Conservation (phyloP, 2,113 vertebrate species). For the Scomber japonicus region DNA sequence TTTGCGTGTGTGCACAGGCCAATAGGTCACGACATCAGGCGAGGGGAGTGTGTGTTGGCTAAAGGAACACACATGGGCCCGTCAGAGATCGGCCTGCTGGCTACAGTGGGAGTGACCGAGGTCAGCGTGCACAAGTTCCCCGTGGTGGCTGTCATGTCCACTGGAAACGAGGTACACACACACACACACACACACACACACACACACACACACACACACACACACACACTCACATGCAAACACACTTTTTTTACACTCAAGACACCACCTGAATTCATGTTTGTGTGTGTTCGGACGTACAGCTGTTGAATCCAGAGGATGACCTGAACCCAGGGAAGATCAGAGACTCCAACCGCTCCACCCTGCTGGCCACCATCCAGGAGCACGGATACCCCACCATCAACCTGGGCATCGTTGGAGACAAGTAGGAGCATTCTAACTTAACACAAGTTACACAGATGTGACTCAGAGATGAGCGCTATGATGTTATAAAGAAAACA, state of each 20-base stretch:
- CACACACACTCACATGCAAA: neutral
- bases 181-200: neutral
- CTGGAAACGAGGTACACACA: slow-evolving; percentile 93
- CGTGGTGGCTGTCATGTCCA: slow-evolving; percentile 99
- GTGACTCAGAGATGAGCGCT: no score
- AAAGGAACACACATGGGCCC: slow-evolving; percentile 99
- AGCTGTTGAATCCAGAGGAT: slow-evolving; percentile 98
- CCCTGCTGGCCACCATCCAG: slow-evolving; percentile 98
- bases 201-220: neutral
- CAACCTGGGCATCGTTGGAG: slow-evolving; percentile 98
- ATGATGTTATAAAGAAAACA: neutral
- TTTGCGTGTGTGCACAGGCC: slow-evolving; percentile 85
- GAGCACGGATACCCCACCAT: slow-evolving; percentile 99
- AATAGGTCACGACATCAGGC: slow-evolving; percentile 98
- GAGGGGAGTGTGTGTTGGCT: slow-evolving; percentile 97
- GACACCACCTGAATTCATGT: neutral
- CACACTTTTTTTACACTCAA: neutral
- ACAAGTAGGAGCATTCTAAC: slow-evolving; percentile 89
- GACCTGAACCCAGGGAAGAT: slow-evolving; percentile 98
- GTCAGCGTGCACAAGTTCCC: slow-evolving; percentile 99
- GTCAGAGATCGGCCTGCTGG: slow-evolving; percentile 96
- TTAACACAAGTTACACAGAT: neutral
- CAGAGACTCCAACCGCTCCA: slow-evolving; percentile 98
- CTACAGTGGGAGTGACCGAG: slow-evolving; percentile 98
- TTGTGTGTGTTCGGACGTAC: slow-evolving; percentile 27